Evolutionary conservation across 1,140 invertebrate species (phyloP), one percentile per base, ranked within the genome.

Genomic region (Temnothorax longispinosus): DNA sequence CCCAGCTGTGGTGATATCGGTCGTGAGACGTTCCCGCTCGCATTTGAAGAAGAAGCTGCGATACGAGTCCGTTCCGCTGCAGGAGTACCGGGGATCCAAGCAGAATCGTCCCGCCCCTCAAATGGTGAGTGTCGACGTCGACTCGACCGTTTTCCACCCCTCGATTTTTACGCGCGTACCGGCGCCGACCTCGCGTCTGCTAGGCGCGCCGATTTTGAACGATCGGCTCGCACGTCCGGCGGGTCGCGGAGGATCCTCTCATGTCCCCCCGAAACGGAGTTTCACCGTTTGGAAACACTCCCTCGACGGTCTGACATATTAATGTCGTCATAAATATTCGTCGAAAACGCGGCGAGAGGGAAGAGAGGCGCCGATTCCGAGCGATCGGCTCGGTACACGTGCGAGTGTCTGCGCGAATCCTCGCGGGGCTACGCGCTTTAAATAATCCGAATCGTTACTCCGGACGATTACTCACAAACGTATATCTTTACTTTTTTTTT

Each of bases 1-100:
- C 80, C 90, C 90, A 91, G 38, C 90, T 88, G 89, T 88, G 77
- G 72, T 91, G 64, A 90, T 91, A 91, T 87, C 90, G 65, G 90
- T 82, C 56, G 87, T 91, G 11, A 91, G 90, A 86, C 89, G 89
- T 81, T 76, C 90, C n/a, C 80, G 13, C 56, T 78, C 89, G 10
- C 80, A 72, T 18, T 62, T 6, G 60, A 85, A 78, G 35, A 91
- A 88, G 69, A 91, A 91, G 50, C 80, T 38, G 58, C 87, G 56
- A 15, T 72, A 81, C 87, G 81, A 91, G 56, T 8, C 77, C 10
- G 3, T 91, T 3, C 89, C 69, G 35, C 76, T 91, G 18, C 41
- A 84, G 44, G 85, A 87, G 15, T 91, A 91, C n/a, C 87, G 60
- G 47, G 11, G 38, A 18, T 18, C n/a, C 8, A 50, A 1, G 15